Evolutionary conservation across 2,888 invertebrate species (phyloP), one percentile per base, ranked within the genome.

Genomic region (Zeuzera pyrina): DNA sequence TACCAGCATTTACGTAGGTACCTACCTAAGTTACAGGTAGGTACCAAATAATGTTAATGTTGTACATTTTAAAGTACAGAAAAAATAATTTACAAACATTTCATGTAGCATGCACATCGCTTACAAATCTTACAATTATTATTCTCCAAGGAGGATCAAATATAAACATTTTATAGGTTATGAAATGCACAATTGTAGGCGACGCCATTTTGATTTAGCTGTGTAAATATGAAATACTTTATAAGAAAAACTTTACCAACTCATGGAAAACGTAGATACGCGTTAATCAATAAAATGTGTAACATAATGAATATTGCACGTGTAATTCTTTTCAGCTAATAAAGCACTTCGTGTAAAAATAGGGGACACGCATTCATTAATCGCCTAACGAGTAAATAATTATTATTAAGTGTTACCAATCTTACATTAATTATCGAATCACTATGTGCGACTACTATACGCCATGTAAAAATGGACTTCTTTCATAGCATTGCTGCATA

Each of bases 401-500:
- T 77, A 68, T n/a, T 73, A 35, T 35, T 37, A 76, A 73, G 73
- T 79, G 74, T 84, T 84, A 84, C 84, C 84, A 81, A 83, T 81
- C 83, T 84, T 84, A 84, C 84, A 84, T 84, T 83, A 76, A 72
- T 70, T 65, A 84, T 84, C 83, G 70, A 71, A 78, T 84, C 84
- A 84, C 84, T 84, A 84, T 81, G 70, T 72, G 77, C 83, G 81
- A 78, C 76, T 81, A 84, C 78, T 78, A 72, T 69, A 83, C 81
- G 78, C 83, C 83, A 79, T 84, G 65, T 71, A 78, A 72, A 19
- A 73, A 74, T 67, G 60, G 53, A 68, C 67, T 67, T 71, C 61
- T 78, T 73, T 84, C 84, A 84, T 84, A 79, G 83, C 84, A 83
- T 83, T 72, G 78, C 77, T 76, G 83, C 84, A 84, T 83, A 77